These are phyloP conservation scores for Stichodactyla mertensii DNA, from an alignment of 64 coral and sea anemone genomes.

Conservation along the genomic window DNA sequence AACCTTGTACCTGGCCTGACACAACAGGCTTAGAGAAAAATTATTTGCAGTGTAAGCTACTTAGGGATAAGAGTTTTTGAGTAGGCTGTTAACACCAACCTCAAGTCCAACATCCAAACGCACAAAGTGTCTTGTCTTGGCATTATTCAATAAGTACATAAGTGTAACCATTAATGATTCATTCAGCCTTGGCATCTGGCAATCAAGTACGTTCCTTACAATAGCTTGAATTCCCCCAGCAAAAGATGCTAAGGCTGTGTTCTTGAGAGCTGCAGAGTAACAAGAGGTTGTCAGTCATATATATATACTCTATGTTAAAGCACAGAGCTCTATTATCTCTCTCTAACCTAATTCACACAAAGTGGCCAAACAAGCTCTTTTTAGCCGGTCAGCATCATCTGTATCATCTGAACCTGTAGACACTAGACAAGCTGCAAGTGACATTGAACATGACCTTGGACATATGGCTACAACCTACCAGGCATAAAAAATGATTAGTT, in stretches of 20 bases:
- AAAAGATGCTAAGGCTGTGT: conserved; percentile 68
- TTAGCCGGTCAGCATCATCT: conserved; percentile 82
- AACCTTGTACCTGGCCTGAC: too few species aligned
- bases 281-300: not conserved
- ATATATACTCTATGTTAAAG: too few species aligned
- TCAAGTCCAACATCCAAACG: conserved; percentile 90
- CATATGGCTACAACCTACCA: conserved; percentile 85
- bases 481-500: not conserved
- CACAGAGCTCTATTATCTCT: not conserved
- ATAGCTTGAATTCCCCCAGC: conserved; percentile 89
- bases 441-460: conserved; percentile 82
- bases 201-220: conserved; percentile 79
- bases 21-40: too few species aligned
- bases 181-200: conserved; percentile 82
- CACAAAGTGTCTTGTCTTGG: conserved; percentile 63
- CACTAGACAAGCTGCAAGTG: conserved; percentile 77
- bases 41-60: too few species aligned
- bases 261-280: conserved; percentile 74
- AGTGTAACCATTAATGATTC: conserved; percentile 88
- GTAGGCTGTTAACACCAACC: conserved; percentile 23
- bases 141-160: conserved; percentile 69
- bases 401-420: conserved; percentile 73
- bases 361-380: conserved; percentile 86
- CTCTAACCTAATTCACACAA: conserved; percentile 85
- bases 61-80: too few species aligned